Evolutionary conservation across 1,140 invertebrate species (phyloP).

Genomic region (Cyrtorhinus lividipennis): DNA sequence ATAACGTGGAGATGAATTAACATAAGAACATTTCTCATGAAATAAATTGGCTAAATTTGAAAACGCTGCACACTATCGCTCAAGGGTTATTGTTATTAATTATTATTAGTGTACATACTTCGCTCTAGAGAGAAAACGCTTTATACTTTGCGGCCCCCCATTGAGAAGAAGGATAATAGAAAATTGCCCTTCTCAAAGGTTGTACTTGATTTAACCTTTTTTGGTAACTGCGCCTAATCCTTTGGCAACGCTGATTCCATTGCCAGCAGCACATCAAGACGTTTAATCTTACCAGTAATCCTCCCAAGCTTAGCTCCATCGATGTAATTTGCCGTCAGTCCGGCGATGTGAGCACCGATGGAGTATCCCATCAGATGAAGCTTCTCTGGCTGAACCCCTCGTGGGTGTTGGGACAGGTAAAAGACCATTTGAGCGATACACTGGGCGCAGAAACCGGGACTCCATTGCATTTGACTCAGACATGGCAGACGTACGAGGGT

Average conservation of each 20-base stretch:
- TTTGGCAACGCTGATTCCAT: no score
- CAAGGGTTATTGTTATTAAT: no score
- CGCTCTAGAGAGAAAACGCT: no score
- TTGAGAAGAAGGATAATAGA: no score
- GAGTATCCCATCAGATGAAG: conserved; percentile 72
- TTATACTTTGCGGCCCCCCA: no score
- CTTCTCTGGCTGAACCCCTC: conserved; percentile 50
- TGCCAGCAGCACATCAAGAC: no score
- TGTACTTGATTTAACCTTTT: no score
- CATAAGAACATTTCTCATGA: conserved; percentile 21
- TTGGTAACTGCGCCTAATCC: no score
- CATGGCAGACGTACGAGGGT: conserved; percentile 66
- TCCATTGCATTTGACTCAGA: conserved; percentile 65
- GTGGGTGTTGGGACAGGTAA: conserved; percentile 59
- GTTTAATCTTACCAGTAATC: conserved; percentile 47
- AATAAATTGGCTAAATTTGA: background rate
- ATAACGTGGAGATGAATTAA: conserved; percentile 16
- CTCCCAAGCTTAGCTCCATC: conserved; percentile 49
- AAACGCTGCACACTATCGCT: no score
- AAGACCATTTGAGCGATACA: conserved; percentile 67
- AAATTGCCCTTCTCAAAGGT: no score
- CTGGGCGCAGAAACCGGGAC: conserved; percentile 59
- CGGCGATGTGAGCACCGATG: conserved; percentile 71
- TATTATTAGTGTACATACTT: no score
- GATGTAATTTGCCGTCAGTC: conserved; percentile 61